These are phyloP conservation scores for Phoebastria nigripes DNA, from an alignment of 2,797 vertebrate genomes.

Conservation along the genomic window DNA sequence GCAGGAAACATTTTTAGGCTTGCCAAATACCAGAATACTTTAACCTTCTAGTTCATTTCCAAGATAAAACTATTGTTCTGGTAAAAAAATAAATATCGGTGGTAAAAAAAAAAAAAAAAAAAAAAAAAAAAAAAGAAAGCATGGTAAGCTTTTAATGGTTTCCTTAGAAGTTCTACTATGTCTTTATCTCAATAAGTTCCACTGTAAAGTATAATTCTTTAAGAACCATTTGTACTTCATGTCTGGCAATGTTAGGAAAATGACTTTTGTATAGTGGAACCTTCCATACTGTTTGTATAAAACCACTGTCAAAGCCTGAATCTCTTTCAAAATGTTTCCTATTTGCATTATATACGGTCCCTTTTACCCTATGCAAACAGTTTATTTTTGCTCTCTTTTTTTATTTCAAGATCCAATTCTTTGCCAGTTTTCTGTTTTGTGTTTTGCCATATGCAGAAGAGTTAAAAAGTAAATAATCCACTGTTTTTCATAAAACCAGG, in stretches of 20 bases:
- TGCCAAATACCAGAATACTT: not conserved
- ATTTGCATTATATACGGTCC: not conserved
- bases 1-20: not conserved
- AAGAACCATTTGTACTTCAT: not conserved
- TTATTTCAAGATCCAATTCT: not conserved
- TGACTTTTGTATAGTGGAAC: not conserved
- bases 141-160: rapidly evolving
- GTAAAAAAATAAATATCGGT: no score
- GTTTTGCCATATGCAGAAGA: not conserved
- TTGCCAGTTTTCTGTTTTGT: not conserved
- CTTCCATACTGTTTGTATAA: not conserved
- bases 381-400: not conserved
- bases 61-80: not conserved
- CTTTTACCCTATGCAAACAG: not conserved
- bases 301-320: not conserved
- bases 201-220: not conserved
- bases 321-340: not conserved
- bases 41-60: not conserved
- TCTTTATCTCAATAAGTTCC: not conserved
- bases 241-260: not conserved
- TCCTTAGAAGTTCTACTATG: not conserved
- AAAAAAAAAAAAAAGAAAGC: no score
- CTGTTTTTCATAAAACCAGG: not conserved
- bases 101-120: not conserved
- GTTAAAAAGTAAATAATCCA: not conserved